These are phyloP conservation scores for Oeneis ivallda DNA, from an alignment of 2,888 invertebrate species.

Conservation along the genomic window DNA sequence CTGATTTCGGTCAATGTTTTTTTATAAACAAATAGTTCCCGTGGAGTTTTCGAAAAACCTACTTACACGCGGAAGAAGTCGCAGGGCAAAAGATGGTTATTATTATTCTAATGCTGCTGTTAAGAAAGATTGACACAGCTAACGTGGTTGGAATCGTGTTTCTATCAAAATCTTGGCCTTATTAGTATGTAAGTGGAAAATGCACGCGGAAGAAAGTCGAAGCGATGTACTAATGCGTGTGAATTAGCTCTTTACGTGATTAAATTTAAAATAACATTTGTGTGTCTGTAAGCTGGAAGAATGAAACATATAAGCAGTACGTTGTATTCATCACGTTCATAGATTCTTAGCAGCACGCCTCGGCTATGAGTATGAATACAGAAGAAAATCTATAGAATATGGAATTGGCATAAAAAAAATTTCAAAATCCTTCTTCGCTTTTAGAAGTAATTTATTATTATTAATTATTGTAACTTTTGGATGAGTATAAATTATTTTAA, in stretches of 20 bases:
- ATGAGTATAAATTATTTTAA: no score
- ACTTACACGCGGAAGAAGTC: no score
- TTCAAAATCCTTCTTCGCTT: no score
- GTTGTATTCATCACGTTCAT: not conserved
- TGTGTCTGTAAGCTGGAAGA: not conserved
- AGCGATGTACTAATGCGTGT: constrained; percentile 19
- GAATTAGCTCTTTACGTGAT: constrained; percentile 24
- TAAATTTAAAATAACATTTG: constrained; percentile 7
- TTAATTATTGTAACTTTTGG: no score
- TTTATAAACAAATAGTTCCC: no score
- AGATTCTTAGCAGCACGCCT: not conserved
- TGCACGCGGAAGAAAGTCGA: constrained; percentile 20
- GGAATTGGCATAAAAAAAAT: no score
- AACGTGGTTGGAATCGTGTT: constrained; percentile 16
- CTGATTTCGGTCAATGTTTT: not conserved
- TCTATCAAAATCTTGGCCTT: constrained; percentile 18
- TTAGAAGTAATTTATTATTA: no score
- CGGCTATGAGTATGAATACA: no score
- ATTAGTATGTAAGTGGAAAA: constrained; percentile 20
- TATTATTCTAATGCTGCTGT: no score
- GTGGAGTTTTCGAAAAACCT: no score
- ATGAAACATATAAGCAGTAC: not conserved
- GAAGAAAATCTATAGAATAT: no score
- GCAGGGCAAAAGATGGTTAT: not conserved
- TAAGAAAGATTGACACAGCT: not conserved